These are phyloP conservation scores for Mycalesis mineus DNA, from an alignment of 2,888 invertebrate genomes.

Conservation along the genomic window DNA sequence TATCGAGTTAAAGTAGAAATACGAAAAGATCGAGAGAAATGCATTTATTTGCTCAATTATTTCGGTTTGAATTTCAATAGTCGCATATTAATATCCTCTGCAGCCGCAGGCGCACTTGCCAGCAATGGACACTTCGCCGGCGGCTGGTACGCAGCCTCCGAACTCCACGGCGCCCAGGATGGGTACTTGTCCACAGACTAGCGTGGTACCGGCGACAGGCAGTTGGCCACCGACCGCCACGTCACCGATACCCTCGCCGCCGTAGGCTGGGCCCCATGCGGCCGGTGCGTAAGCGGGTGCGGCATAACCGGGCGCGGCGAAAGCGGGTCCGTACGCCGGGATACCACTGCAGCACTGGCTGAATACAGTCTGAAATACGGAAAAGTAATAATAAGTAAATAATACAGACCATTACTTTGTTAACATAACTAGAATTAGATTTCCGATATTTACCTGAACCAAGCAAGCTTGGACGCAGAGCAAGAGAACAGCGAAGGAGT, in stretches of 20 bases:
- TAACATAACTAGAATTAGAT: background rate
- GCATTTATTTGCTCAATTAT: background rate
- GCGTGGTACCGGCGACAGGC: constrained; percentile 36
- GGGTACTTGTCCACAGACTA: constrained; percentile 40
- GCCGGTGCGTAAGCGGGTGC: constrained; percentile 25
- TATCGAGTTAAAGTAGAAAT: background rate
- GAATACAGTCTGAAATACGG: constrained; percentile 27
- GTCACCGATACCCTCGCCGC: constrained; percentile 36
- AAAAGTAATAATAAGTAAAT: background rate
- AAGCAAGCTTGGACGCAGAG: constrained; percentile 46
- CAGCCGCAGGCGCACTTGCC: constrained; percentile 23
- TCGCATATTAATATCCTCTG: background rate
- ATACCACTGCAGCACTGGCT: constrained; percentile 25
- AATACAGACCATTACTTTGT: too few relatives aligned
- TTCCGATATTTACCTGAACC: constrained; percentile 35
- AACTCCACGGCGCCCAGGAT: constrained; percentile 40
- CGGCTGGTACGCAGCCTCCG: constrained; percentile 34
- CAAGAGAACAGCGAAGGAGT: constrained; percentile 36
- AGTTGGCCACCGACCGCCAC: constrained; percentile 37
- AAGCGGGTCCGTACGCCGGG: constrained; percentile 21
- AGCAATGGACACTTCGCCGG: constrained; percentile 37
- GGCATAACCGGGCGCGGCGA: constrained; percentile 35
- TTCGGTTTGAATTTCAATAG: background rate
- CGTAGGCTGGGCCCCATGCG: constrained; percentile 31
- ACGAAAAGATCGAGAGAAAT: background rate